Base-by-base conservation (phyloP, 2,797 vertebrate genomes). In the Enteromius radiatus region DNA sequence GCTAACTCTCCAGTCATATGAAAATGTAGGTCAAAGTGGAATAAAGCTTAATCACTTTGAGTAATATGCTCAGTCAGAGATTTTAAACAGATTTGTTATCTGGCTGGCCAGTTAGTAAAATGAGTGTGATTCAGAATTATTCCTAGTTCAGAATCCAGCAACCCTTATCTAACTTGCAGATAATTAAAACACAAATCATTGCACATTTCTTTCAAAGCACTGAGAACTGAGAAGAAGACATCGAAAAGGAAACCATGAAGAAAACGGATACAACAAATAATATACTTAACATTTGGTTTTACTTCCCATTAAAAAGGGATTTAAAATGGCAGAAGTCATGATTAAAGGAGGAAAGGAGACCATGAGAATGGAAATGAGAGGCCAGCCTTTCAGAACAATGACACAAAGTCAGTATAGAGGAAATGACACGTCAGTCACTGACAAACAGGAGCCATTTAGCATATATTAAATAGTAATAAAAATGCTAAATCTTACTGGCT, bases 21-120 rank as follows among this genome's bases (percentile, higher is more conserved):
- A 9, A 84, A 83, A 85, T 63, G 28, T 64, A 78, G 71, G 67
- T 83, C 81, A 85, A 45, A 80, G 82, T 63, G 73, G 56, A 85
- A 38, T 61, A 61, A 12, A 83, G 76, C 65, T 49, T 67, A 49
- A 71, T 63, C 38, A 78, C 26, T 47, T 38, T 38, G 36, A 33
- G 67, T 36, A 63, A 70, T 70, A 12, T 15, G 52, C 38, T 28
- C 56, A 63, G 49, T 69, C 41, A 47, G 82, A 78, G 43, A 36
- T 36, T 64, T 49, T 26, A 45, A 49, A 67, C 38, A 64, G 43
- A 78, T 78, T 36, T 78, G 38, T 78, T 78, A 67, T 67, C 28
- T 2, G 14, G 63, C 28, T 33, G 3, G 43, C 28, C 61, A 67
- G 59, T 67, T 78, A 78, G 28, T 65, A 78, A 78, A 67, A 49